phyloP scores from a whole-genome alignment of 2,888 invertebrate genomes.

The Campopleginae sp. region DNA sequence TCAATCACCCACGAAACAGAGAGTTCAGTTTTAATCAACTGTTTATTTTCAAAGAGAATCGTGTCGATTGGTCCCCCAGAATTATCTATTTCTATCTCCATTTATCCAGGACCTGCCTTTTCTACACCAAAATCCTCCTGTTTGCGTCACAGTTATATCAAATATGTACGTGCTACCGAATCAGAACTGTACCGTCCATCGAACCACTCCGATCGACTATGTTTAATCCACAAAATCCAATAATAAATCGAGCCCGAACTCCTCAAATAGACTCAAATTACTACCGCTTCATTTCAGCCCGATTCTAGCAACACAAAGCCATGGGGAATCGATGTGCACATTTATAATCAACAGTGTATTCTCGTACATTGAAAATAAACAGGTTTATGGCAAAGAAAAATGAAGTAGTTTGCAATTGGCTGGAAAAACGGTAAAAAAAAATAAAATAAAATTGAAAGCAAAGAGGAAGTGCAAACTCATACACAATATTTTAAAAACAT shows the following conservation, averaged over 20 bases:
- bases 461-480: not conserved
- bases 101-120: not conserved
- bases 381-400: not conserved
- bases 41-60: constrained; percentile 40
- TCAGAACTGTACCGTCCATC: constrained; percentile 49
- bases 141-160: constrained; percentile 3
- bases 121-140: constrained; percentile 6
- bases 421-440: not conserved
- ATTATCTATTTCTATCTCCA: not conserved
- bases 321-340: not conserved
- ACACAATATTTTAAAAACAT: too few species aligned
- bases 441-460: too few species aligned
- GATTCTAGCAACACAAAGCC: not conserved
- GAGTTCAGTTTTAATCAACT: constrained; percentile 44
- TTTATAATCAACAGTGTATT: not conserved
- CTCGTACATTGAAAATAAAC: constrained; percentile 3
- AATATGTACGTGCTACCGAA: constrained; percentile 33
- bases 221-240: constrained; percentile 45
- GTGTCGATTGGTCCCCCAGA: constrained; percentile 18
- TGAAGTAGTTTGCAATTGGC: not conserved
- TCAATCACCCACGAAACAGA: constrained; percentile 19
- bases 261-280: constrained; percentile 1
- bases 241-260: constrained; percentile 17
- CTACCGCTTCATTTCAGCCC: not conserved
- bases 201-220: constrained; percentile 37